Conservation (phyloP, 2,797 vertebrate genomes). For the Menidia menidia region DNA sequence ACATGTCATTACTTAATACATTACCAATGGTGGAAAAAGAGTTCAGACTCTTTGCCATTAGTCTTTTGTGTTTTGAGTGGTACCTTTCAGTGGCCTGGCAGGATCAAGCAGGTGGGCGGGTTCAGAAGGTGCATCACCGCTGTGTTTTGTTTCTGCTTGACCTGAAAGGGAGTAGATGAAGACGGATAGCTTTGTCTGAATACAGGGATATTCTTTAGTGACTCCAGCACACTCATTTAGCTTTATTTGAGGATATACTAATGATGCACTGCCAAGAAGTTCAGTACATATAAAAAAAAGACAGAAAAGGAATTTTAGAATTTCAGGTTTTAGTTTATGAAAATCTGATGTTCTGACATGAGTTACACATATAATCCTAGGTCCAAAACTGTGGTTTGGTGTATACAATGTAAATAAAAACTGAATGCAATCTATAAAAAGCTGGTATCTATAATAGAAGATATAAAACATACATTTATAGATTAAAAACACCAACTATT, state of each 20-base stretch:
- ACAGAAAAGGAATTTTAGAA: no score
- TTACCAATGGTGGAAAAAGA: not conserved
- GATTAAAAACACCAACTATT: no score
- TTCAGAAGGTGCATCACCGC: not conserved
- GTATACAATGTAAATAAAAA: no score
- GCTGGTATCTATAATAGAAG: no score
- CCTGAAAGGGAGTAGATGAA: not conserved
- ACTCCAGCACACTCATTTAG: not conserved
- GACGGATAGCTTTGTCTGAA: not conserved
- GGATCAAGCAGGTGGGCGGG: conserved; percentile 3
- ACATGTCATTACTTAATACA: not conserved
- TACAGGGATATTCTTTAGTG: not conserved
- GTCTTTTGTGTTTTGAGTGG: not conserved
- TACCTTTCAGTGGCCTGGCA: not conserved
- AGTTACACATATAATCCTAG: no score
- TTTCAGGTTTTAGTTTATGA: no score
- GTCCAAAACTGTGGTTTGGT: no score
- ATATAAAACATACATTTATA: no score
- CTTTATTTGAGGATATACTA: not conserved
- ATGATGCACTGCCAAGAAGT: not conserved
- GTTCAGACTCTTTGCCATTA: conserved; percentile 43
- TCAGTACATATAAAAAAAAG: no score
- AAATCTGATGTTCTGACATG: no score
- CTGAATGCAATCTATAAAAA: no score
- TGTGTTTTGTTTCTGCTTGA: not conserved